phyloP scores from a whole-genome alignment of 2,113 vertebrate genomes.

The Macrotis lagotis region DNA sequence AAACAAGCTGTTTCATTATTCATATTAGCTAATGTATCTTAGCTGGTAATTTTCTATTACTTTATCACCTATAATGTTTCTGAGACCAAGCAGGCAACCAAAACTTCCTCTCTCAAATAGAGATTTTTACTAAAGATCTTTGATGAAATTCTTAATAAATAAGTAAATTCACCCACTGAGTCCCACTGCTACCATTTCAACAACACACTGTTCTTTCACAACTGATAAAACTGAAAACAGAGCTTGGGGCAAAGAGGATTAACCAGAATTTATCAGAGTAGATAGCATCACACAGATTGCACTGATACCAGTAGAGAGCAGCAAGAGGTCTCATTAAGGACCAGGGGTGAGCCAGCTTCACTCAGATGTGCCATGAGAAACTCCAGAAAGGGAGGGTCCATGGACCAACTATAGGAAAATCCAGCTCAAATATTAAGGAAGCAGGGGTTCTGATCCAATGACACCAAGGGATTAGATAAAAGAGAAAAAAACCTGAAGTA shows the following conservation, averaged over 20 bases:
- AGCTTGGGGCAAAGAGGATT: background rate
- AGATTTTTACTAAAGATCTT: background rate
- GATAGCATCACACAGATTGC: background rate
- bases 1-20: background rate
- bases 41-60: background rate
- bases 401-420: background rate
- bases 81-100: background rate
- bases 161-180: background rate
- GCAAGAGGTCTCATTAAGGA: background rate
- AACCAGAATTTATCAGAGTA: slow-evolving; percentile 1
- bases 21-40: background rate
- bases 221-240: background rate
- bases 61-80: background rate
- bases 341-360: background rate
- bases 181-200: background rate
- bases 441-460: background rate
- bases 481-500: background rate
- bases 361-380: background rate
- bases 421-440: background rate
- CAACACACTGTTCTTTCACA: background rate
- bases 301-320: background rate
- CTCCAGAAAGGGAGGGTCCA: background rate
- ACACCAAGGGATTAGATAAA: background rate
- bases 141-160: background rate
- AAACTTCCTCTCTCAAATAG: background rate